Base-by-base conservation (phyloP, 2,113 vertebrate genomes). In the Sylvia atricapilla region DNA sequence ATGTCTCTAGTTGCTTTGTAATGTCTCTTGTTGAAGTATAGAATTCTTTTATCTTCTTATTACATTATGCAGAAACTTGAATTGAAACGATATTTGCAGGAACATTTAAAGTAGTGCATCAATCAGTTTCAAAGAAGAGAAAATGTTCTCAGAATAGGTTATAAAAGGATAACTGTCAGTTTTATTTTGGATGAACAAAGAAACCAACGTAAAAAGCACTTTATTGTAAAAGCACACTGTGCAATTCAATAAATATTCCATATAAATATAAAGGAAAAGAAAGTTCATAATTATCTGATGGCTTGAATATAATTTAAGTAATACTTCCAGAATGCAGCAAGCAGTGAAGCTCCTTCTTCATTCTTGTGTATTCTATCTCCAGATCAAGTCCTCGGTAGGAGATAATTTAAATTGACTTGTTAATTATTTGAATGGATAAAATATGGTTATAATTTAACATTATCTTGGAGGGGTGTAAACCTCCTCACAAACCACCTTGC, bases 31-130 rank as follows among this genome's bases (percentile, higher is more conserved):
- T 97, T 97, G 97, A 98, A 98, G 98, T 98, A 98, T 97, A 97
- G 98, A 98, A 98, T 98, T 98, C 98, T 98, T 98, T 98, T 98
- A 98, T 98, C 98, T 98, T 98, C 98, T 98, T 98, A 98, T 98
- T 98, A 98, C 98, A 98, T 98, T 98, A 98, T 98, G 98, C 98
- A 98, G 97, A 98, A 98, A 98, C 98, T 98, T 97, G 98, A 98
- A 98, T 98, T 98, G 97, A 98, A 98, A 98, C 96, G 98, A 97
- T 98, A 98, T 98, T 98, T 98, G 98, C 97, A 97, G 98, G 98
- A 98, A 97, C 98, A 98, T 98, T 98, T 98, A 98, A 98, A 98
- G 97, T 96, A 98, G 96, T 97, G 98, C 98, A 98, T 98, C 98
- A 98, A 98, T 98, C 98, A 98, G 98, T 97, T 97, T 98, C 98